Conservation (phyloP, 2,113 vertebrate species). For the Psilopsiagon aurifrons region DNA sequence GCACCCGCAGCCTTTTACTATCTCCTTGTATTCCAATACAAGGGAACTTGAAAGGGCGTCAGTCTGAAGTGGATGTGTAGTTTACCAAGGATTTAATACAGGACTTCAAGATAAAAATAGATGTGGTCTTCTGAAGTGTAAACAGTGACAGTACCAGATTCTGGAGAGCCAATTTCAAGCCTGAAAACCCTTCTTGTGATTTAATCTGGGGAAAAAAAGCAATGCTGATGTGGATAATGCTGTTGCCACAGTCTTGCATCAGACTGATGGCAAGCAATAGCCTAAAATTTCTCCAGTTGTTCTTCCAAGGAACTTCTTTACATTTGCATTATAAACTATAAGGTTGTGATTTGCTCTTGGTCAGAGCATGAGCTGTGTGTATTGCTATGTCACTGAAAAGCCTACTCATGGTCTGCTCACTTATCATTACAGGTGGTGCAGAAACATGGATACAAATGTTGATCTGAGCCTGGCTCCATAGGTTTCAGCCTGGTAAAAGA, state of each 20-base stretch:
- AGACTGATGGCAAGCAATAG: background rate
- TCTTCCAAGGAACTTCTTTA: background rate
- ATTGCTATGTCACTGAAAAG: fast-evolving
- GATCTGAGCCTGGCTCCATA: fast-evolving
- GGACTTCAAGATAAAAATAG: background rate
- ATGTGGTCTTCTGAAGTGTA: background rate
- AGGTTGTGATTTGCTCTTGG: background rate
- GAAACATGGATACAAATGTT: background rate
- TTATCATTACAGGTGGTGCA: background rate
- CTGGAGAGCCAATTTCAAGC: background rate
- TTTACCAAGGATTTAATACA: background rate
- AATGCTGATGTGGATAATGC: background rate
- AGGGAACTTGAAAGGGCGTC: background rate
- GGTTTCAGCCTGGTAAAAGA: background rate
- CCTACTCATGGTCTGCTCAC: background rate
- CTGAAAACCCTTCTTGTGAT: background rate
- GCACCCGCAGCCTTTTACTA: background rate
- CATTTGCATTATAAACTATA: background rate
- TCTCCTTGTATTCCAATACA: background rate
- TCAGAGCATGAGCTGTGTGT: background rate
- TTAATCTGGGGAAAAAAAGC: background rate
- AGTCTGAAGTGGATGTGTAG: background rate
- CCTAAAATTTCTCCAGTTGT: background rate
- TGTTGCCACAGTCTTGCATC: background rate
- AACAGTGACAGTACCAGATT: background rate